These are phyloP conservation scores for Biston betularia DNA, from an alignment of 2,888 invertebrate species.

Conservation along the genomic window DNA sequence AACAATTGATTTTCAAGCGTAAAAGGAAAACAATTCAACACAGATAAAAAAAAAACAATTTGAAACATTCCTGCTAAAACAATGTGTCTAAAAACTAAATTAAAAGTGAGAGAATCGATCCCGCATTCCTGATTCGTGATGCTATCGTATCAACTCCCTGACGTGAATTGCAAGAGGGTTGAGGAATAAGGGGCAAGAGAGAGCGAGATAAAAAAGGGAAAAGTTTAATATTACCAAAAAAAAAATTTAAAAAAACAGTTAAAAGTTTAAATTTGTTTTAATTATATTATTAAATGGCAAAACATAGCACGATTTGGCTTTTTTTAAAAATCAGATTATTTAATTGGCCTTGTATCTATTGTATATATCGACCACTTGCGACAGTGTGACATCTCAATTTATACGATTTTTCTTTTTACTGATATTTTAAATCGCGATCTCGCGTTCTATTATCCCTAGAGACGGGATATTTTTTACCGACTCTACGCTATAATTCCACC, in stretches of 20 bases:
- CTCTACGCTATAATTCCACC: too few relatives aligned
- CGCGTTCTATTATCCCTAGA: too few relatives aligned
- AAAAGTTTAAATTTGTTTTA: too few relatives aligned
- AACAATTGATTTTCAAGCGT: neutral
- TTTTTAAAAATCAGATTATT: too few relatives aligned
- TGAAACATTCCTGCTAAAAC: constrained; percentile 36
- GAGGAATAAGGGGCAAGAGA: constrained; percentile 11
- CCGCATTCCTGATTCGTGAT: constrained; percentile 74
- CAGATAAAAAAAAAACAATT: constrained; percentile 3
- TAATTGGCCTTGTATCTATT: too few relatives aligned
- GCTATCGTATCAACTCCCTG: constrained; percentile 62
- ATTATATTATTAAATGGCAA: too few relatives aligned
- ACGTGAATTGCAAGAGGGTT: constrained; percentile 16
- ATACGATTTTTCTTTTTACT: too few relatives aligned
- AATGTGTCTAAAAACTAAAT: constrained; percentile 61
- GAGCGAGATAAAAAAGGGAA: neutral
- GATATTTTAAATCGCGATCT: too few relatives aligned
- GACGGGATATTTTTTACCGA: too few relatives aligned
- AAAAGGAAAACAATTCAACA: constrained; percentile 1
- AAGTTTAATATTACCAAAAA: neutral
- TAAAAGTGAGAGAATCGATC: constrained; percentile 67
- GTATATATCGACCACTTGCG: too few relatives aligned
- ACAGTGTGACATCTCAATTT: too few relatives aligned
- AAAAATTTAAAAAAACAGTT: neutral
- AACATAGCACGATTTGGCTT: too few relatives aligned